Evolutionary conservation across 2,888 invertebrate genomes (phyloP).

Genomic region (Thera britannica): DNA sequence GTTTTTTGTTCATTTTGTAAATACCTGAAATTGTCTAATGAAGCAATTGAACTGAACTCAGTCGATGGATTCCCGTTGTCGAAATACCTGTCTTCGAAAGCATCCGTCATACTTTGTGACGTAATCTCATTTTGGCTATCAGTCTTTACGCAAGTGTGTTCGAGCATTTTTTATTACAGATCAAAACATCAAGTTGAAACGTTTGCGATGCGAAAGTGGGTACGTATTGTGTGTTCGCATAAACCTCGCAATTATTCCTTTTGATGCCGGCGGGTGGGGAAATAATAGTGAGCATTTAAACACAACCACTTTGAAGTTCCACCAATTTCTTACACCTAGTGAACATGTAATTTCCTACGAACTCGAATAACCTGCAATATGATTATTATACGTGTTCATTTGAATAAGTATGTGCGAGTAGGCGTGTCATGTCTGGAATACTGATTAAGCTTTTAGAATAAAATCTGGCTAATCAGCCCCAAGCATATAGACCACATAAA

Average conservation of each 20-base stretch:
- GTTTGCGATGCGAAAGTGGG: not conserved
- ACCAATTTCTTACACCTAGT: conserved; percentile 49
- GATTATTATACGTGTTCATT: conserved; percentile 26
- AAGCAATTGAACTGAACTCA: too few species aligned
- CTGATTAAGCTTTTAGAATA: not conserved
- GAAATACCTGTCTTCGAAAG: too few species aligned
- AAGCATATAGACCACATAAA: not conserved
- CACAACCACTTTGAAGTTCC: conserved; percentile 49
- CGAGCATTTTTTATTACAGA: too few species aligned
- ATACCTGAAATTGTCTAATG: too few species aligned
- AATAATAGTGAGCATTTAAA: conserved; percentile 51
- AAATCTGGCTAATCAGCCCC: not conserved
- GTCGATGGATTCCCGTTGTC: too few species aligned
- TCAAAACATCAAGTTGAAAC: too few species aligned
- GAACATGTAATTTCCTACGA: conserved; percentile 44
- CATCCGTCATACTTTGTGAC: too few species aligned
- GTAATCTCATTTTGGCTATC: too few species aligned
- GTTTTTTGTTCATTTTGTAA: too few species aligned
- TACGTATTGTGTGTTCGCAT: conserved; percentile 4
- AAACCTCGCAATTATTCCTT: conserved; percentile 23
- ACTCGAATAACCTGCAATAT: conserved; percentile 27
- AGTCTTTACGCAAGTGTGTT: too few species aligned
- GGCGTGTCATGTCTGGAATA: conserved; percentile 4
- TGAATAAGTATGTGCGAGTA: conserved; percentile 14
- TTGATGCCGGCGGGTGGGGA: conserved; percentile 44